A percentile compares a stretch with the other conserved stretches of the same genome.
Conservation (phyloP, 2,888 invertebrate genomes). For the Spilarctia lutea region DNA sequence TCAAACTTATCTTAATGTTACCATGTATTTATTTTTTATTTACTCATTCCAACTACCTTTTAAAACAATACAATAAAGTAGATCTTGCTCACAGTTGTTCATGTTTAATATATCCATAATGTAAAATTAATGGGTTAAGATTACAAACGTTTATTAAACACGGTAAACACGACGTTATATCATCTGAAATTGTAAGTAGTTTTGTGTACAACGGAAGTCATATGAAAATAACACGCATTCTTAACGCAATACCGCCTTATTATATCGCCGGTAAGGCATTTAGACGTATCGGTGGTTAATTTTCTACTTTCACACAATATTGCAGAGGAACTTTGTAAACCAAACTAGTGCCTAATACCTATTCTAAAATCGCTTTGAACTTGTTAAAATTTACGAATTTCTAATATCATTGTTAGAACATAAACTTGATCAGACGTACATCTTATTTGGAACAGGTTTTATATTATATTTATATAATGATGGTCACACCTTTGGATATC, state of each 20-base stretch:
- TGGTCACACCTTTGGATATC: conserved; percentile 55
- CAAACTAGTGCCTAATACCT: conserved; percentile 42
- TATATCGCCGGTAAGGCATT: conserved; percentile 29
- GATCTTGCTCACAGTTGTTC: neutral
- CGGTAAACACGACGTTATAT: neutral
- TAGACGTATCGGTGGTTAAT: conserved; percentile 35
- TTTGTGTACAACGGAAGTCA: conserved; percentile 56
- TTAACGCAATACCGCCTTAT: conserved; percentile 44
- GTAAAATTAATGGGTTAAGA: conserved; percentile 4
- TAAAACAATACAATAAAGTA: neutral
- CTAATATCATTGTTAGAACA: conserved; percentile 16
- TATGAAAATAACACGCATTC: conserved; percentile 61
- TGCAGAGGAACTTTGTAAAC: conserved; percentile 31
- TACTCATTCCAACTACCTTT: conserved; percentile 9
- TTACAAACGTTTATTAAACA: conserved; percentile 5
- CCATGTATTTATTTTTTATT: conserved; percentile 41
- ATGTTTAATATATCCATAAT: neutral
- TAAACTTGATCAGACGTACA: conserved; percentile 29
- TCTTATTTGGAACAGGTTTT: conserved; percentile 30
- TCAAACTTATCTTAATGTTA: conserved; percentile 64
- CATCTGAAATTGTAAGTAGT: conserved; percentile 26
- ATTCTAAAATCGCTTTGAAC: conserved; percentile 18
- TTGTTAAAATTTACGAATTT: conserved; percentile 13
- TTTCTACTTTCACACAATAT: conserved; percentile 61
- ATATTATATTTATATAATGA: conserved; percentile 1